A percentile compares a stretch with the other conserved stretches of the same genome.
These are phyloP conservation scores for Caranx melampygus DNA, from an alignment of 2,113 vertebrate species.

Conservation along the genomic window DNA sequence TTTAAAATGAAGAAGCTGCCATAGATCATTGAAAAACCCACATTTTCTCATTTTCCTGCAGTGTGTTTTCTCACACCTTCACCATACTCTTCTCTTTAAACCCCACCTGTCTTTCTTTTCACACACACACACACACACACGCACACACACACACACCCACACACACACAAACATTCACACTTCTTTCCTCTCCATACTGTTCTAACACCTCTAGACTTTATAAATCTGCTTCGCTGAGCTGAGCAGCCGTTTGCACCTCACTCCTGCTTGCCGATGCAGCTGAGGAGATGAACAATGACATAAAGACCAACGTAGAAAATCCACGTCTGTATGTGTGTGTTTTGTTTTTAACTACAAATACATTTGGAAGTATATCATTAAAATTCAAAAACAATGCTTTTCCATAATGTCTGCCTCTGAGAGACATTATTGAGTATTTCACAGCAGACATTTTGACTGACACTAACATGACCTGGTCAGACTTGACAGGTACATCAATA, in stretches of 20 bases:
- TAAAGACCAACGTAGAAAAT: constrained; percentile 7
- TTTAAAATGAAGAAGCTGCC: constrained; percentile 12
- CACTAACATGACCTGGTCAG: neutral
- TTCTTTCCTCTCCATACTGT: constrained; percentile 52
- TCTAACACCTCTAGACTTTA: constrained; percentile 69
- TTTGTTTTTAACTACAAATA: neutral
- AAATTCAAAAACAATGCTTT: constrained; percentile 1
- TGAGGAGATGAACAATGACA: constrained; percentile 44
- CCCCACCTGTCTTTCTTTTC: constrained; percentile 52
- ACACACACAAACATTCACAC: constrained; percentile 51
- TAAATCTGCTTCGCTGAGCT: constrained; percentile 64
- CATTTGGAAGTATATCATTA: neutral
- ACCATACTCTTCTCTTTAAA: constrained; percentile 41
- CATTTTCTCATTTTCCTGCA: constrained; percentile 32
- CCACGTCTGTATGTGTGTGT: neutral
- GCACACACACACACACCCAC: constrained; percentile 41
- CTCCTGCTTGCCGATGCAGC: constrained; percentile 28
- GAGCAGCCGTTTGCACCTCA: constrained; percentile 63
- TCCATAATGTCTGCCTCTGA: neutral
- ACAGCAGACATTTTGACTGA: neutral
- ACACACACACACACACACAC: constrained; percentile 8
- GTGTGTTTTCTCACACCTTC: constrained; percentile 54
- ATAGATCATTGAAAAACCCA: constrained; percentile 18
- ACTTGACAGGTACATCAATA: neutral
- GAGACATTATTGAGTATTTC: neutral